A percentile compares a stretch with the other conserved stretches of the same genome.
Evolutionary conservation across 64 coral and sea anemone genomes (phyloP).

Genomic region (Dendronephthya gigantea): DNA sequence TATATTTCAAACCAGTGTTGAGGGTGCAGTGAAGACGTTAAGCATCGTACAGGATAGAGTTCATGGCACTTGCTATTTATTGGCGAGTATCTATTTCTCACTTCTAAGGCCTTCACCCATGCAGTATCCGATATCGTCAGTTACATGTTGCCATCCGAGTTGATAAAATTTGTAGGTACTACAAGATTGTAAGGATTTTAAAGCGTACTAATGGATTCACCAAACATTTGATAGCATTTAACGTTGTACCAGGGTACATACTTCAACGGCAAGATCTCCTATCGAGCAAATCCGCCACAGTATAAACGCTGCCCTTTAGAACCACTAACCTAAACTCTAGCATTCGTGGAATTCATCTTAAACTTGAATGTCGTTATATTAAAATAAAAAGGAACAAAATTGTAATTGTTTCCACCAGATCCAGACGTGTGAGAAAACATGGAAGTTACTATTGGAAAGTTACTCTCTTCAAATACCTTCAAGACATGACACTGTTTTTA

Average conservation of each 20-base stretch:
- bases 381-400: not conserved
- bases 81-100: not conserved
- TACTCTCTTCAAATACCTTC: not conserved
- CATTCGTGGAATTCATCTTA: no score
- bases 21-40: not conserved
- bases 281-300: no score
- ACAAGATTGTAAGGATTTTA: no score
- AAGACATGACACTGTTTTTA: not conserved
- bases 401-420: not conserved
- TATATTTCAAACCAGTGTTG: not conserved
- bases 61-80: slow-evolving; percentile 1
- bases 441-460: not conserved
- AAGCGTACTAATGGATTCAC: no score
- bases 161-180: not conserved
- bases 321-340: not conserved
- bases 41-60: slow-evolving; percentile 1
- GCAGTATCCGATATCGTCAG: no score
- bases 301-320: no score
- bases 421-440: not conserved
- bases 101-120: no score
- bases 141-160: no score
- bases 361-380: no score
- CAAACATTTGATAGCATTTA: no score
- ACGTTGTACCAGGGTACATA: no score
- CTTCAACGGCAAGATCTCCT: no score